These are phyloP conservation scores for Monochamus alternatus DNA, from an alignment of 2,888 invertebrate genomes.

Conservation along the genomic window DNA sequence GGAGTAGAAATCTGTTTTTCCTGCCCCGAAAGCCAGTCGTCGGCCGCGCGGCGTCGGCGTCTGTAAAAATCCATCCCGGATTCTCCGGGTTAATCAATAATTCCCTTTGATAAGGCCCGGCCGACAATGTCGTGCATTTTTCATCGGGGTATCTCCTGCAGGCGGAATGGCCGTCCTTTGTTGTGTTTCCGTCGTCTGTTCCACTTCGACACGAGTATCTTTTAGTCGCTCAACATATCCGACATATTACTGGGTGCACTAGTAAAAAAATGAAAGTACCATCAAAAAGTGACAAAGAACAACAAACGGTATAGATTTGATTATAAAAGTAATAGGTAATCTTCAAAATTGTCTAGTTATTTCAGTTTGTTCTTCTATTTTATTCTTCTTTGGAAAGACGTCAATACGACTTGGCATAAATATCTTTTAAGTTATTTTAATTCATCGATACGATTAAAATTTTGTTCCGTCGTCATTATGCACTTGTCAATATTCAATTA, in stretches of 20 bases:
- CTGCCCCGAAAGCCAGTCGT: constrained; percentile 26
- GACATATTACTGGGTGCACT: neutral
- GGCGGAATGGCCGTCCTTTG: constrained; percentile 12
- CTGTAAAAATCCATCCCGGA: constrained; percentile 41
- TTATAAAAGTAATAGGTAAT: no score
- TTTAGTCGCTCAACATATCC: constrained; percentile 1
- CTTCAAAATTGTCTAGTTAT: no score
- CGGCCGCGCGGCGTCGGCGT: constrained; percentile 36
- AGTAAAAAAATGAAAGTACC: no score
- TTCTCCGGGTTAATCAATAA: constrained; percentile 59
- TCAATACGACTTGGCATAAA: no score
- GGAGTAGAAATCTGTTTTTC: constrained; percentile 24
- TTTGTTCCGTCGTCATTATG: no score
- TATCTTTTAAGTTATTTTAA: no score
- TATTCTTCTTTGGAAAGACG: no score
- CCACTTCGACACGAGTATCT: neutral
- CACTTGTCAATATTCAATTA: no score
- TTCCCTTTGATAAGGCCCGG: constrained; percentile 61
- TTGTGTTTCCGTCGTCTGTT: neutral
- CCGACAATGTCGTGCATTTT: constrained; percentile 61
- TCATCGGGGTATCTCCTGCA: constrained; percentile 50
- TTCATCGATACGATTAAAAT: no score
- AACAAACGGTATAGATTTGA: no score
- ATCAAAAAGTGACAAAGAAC: no score
- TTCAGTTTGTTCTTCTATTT: no score